A percentile compares a stretch with the other conserved stretches of the same genome.
phyloP scores from a whole-genome alignment of 2,888 invertebrate species.

The Cataglyphis cursor region DNA sequence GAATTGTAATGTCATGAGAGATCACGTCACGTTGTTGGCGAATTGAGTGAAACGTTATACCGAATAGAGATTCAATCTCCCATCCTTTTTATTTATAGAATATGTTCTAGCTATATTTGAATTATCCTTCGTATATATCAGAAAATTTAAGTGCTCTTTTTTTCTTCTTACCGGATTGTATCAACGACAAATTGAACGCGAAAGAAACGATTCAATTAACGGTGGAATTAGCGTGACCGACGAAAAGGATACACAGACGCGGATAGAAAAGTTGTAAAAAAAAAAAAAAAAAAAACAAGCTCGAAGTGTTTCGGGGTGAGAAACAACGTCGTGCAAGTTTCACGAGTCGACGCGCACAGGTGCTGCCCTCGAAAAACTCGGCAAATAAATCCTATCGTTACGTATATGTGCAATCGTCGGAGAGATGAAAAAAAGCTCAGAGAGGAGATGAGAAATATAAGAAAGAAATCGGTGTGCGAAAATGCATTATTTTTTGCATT shows the following conservation, averaged over 20 bases:
- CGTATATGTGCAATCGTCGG: slow-evolving; percentile 65
- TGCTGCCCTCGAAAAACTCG: slow-evolving; percentile 80
- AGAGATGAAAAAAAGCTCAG: slow-evolving; percentile 59
- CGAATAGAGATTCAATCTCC: background rate
- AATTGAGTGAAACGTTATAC: slow-evolving; percentile 11
- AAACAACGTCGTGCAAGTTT: slow-evolving; percentile 74
- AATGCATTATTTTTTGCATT: slow-evolving; percentile 72
- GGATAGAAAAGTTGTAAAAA: slow-evolving; percentile 34
- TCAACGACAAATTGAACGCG: slow-evolving; percentile 18
- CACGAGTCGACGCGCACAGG: slow-evolving; percentile 78
- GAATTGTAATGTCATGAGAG: slow-evolving; percentile 4
- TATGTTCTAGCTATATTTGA: background rate
- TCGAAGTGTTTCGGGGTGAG: slow-evolving; percentile 35
- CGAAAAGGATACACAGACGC: slow-evolving; percentile 22
- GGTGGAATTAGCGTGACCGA: slow-evolving; percentile 47
- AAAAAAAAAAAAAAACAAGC: slow-evolving; percentile 52
- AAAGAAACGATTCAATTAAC: slow-evolving; percentile 53
- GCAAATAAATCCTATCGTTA: slow-evolving; percentile 81
- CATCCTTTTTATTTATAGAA: background rate
- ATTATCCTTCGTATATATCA: background rate
- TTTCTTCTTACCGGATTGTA: background rate
- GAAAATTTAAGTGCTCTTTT: background rate
- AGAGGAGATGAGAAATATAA: slow-evolving; percentile 38
- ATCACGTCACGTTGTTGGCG: background rate
- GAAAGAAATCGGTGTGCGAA: slow-evolving; percentile 24